Evolutionary conservation across 2,113 vertebrate genomes (phyloP), one percentile per base, ranked within the genome.

Genomic region (Otolemur garnettii): DNA sequence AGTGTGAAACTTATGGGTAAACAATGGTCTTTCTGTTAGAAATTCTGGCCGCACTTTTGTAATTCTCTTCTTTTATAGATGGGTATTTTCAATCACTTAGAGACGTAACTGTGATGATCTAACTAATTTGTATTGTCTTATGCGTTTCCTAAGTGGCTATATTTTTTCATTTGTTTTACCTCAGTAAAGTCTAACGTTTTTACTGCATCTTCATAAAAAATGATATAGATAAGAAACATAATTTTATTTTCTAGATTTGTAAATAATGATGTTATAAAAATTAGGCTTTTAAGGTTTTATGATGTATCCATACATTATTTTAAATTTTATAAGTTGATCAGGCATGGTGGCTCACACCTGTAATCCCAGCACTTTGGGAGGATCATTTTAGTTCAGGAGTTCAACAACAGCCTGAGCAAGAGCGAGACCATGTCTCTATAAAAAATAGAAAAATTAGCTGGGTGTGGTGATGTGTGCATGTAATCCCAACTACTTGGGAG

Each of bases 21-120:
- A 97, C 95, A 95, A 93, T 95, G 78, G n/a, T 53, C 90, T 96
- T 97, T 95, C 91, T 98, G 96, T 97, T 95, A 90, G 81, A 88
- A 77, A 87, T 68, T 87, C 81, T 93, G n/a, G 71, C 81, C 60
- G 22, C 78, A 28, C 62, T 86, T 96, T 35, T 50, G 62, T 80
- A 66, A 74, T 26, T 90, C 96, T 97, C 72, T 69, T 82, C 55
- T n/a, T 77, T 55, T 5, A 22, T 19, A 74, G 15, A 80, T 55
- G 64, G 69, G 85, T 42, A 28, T 90, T 91, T 90, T 87, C 60
- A 78, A 91, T 91, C 66, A 57, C 88, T 89, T 91, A 84, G 77
- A 78, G 42, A 85, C 83, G 55, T 79, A 89, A 62, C 75, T 38
- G 6, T 15, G 2, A 64, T 35, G 15, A 13, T 0, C 53, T 26